Base-by-base conservation (phyloP, 2,113 vertebrate species). In the Jacana jacana region DNA sequence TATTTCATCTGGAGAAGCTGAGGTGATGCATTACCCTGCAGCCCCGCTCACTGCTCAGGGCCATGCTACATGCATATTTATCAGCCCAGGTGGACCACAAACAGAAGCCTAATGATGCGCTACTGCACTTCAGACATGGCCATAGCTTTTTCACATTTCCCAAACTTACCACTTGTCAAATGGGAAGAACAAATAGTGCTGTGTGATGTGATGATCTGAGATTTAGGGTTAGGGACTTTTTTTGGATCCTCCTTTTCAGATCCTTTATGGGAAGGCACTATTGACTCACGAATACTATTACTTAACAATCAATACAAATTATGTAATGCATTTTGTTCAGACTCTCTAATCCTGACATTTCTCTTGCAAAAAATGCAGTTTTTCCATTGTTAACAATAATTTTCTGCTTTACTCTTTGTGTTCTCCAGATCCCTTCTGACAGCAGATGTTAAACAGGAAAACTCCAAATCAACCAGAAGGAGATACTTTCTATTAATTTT, bases 31-130 rank as follows among this genome's bases (percentile, higher is more conserved):
- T 70, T 42, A 68, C 31, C 9, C 61, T 35, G 15, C 19, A 49
- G 14, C 20, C 20, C 33, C 4, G 0, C 51, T 64, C 3, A 8
- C 25, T 23, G 4, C 17, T 46, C 0, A 0, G 17, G 37, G 13
- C 25, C 0, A 0, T 55, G 40, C 11, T 81, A 42, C 42, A 9
- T 78, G 37, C 7, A 19, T 65, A 2, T 84, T 82, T 92, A 16
- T 86, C 42, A 86, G n/a, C 8, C 37, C 46, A 35, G 13, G 16
- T 71, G 33, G 42, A 86, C 35, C 30, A 17, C 17, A 58, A 51
- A 31, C 35, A 89, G 82, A 80, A 90, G 23, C 33, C 48, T 78
- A 42, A 35, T 54, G 68, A 57, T 17, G 15, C 24, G 44, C 40
- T 79, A 2, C 27, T 66, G 39, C 31, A 42, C 48, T 63, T 40